These are phyloP conservation scores for Halocynthia aurantium DNA, from an alignment of 23 tunicate genomes.

Conservation along the genomic window DNA sequence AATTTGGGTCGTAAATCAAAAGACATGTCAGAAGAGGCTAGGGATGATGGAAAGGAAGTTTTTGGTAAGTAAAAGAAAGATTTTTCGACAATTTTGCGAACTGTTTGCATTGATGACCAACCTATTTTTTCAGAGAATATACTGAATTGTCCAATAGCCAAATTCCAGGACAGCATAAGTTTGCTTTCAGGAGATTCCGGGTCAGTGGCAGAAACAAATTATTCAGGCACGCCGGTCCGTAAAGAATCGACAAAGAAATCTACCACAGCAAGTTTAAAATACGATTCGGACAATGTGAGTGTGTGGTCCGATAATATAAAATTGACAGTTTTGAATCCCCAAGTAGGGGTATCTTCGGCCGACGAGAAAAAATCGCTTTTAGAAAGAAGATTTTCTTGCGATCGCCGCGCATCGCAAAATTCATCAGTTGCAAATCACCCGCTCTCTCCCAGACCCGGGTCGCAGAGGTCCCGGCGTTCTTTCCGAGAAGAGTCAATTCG, in stretches of 20 bases:
- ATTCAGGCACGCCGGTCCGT: no score
- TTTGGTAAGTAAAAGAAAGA: no score
- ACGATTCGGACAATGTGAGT: slow-evolving; percentile 1
- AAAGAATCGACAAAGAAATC: background rate
- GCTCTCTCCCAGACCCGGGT: slow-evolving; percentile 13
- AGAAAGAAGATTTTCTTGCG: background rate
- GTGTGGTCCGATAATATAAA: slow-evolving; percentile 2
- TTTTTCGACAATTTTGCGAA: no score
- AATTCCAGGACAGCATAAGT: no score
- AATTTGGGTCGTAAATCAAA: no score
- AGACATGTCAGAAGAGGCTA: no score
- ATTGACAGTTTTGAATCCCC: background rate
- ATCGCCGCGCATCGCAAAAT: background rate
- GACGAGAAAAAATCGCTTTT: slow-evolving; percentile 8
- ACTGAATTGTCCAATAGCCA: no score
- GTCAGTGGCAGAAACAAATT: no score
- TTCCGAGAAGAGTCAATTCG: background rate
- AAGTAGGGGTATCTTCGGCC: background rate
- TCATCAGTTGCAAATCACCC: background rate
- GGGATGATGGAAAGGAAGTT: no score
- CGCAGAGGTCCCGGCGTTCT: slow-evolving; percentile 15
- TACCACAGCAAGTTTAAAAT: background rate
- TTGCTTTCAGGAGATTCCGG: no score
- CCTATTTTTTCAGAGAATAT: no score
- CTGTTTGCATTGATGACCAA: no score